A percentile compares a stretch with the other conserved stretches of the same genome.
Evolutionary conservation across 2,113 vertebrate species (phyloP).

Genomic region (Phocoena phocoena): DNA sequence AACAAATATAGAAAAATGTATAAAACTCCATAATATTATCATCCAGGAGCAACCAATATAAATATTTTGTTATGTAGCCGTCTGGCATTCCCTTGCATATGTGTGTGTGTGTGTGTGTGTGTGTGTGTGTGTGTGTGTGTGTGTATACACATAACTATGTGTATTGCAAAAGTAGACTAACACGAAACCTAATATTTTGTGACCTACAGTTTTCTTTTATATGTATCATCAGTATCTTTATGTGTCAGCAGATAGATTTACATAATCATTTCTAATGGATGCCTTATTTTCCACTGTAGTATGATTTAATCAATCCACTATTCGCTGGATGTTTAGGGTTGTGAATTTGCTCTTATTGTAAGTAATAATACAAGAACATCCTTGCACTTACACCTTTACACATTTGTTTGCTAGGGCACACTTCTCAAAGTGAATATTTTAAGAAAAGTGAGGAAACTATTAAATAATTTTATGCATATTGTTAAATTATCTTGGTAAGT

Average conservation of each 20-base stretch:
- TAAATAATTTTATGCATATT: neutral
- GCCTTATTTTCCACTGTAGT: neutral
- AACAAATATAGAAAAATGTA: neutral
- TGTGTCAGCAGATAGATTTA: neutral
- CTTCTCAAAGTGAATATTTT: neutral
- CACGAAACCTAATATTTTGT: neutral
- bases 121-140: too few species aligned
- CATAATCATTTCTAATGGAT: neutral
- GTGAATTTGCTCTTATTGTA: neutral
- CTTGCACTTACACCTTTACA: neutral
- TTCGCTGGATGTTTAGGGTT: neutral
- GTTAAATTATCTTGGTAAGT: neutral
- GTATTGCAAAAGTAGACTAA: neutral
- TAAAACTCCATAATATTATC: neutral
- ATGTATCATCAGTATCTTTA: neutral
- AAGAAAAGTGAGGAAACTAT: neutral
- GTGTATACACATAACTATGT: neutral
- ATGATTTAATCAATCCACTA: neutral
- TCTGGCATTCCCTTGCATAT: neutral
- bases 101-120: too few species aligned
- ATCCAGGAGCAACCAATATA: neutral
- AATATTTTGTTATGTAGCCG: neutral
- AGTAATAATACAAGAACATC: neutral
- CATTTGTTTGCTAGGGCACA: neutral
- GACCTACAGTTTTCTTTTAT: neutral